Conservation (phyloP, 1,140 invertebrate species). For the Hetaerina americana region DNA sequence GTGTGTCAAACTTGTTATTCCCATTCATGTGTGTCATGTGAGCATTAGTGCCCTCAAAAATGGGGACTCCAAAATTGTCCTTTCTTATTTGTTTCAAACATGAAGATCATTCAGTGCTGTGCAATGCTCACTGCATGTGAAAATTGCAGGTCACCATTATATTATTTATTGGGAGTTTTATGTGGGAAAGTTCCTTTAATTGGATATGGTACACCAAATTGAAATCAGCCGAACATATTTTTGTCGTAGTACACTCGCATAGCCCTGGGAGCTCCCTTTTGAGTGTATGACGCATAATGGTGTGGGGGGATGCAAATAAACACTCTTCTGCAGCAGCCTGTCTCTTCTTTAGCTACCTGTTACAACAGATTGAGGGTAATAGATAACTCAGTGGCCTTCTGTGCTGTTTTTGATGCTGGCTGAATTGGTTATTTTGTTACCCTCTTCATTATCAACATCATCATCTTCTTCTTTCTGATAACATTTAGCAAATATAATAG, state of each 20-base stretch:
- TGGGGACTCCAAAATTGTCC: not conserved
- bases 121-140: not conserved
- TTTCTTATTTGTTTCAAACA: not conserved
- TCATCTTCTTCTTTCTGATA: slow-evolving; percentile 4
- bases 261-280: not conserved
- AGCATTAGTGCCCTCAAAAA: not conserved
- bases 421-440: slow-evolving; percentile 5
- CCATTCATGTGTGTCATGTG: not conserved
- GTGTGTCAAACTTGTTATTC: not conserved
- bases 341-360: slow-evolving; percentile 4
- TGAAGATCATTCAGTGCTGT: not conserved
- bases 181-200: not conserved
- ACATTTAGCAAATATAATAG: not conserved
- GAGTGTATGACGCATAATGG: not conserved
- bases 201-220: not conserved
- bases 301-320: too few relatives aligned
- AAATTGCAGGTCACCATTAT: not conserved
- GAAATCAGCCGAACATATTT: not conserved
- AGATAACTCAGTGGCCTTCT: slow-evolving; percentile 1
- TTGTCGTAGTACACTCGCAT: not conserved
- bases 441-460: slow-evolving; percentile 1
- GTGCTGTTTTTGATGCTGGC: not conserved
- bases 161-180: not conserved
- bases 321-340: not conserved
- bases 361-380: not conserved